Evolutionary conservation across 2,888 invertebrate genomes (phyloP), one percentile per base, ranked within the genome.

Genomic region (Lasioglossum villosulum): DNA sequence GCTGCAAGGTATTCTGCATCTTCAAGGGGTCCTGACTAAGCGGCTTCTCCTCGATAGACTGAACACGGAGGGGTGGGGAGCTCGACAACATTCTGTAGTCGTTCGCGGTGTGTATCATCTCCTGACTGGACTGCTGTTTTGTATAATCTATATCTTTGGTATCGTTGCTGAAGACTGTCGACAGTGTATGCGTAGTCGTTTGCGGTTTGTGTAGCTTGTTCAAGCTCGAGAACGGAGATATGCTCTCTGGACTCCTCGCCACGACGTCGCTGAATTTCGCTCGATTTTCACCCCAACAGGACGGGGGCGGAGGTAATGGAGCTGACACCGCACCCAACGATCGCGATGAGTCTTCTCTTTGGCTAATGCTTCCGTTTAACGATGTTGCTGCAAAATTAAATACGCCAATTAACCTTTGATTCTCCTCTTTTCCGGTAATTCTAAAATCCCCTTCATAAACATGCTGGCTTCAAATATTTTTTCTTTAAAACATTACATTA

Each of bases 241-340:
- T 82, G 34, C 78, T 90, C 14, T 95, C 95, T 75, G 96, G 96
- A 89, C 93, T 96, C 19, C 96, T 94, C 0, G 96, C 96, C 1
- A 96, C 96, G 2, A 96, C 96, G 88, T 96, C 96, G 86, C 96
- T 96, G 91, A 96, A 96, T 63, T 96, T 96, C 0, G 96, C 96
- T 75, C 96, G 93, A 86, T 96, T 96, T 91, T 96, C 96, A 59
- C 96, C 95, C 96, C 96, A 96, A 74, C 93, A 95, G 42, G 92
- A 95, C 80, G 92, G 94, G 70, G 93, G 95, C 52, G 95, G 95
- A 27, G 94, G 95, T 73, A 95, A 92, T 0, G 93, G 91, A 6
- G 92, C 88, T 6, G 92, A 86, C 68, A 86, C 79, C 5, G 89
- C 77, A 8, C 92, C 91, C 42, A 90, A 80, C 5, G 79, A 59